These are phyloP conservation scores for Mythimna ferrago DNA, from an alignment of 2,888 invertebrate genomes.

Conservation along the genomic window DNA sequence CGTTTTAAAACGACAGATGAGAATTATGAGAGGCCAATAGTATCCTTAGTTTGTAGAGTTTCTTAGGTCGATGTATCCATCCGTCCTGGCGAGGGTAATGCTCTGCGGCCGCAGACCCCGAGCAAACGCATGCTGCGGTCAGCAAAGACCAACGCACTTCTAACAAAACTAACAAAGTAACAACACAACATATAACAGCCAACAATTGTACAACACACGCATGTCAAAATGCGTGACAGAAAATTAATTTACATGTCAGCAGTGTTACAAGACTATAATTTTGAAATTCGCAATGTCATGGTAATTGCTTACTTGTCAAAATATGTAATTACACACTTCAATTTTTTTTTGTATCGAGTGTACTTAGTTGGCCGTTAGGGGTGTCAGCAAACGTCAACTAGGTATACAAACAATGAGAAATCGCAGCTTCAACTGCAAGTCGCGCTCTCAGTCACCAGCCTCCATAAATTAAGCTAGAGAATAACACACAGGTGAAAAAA, in stretches of 20 bases:
- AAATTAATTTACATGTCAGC: slow-evolving; percentile 56
- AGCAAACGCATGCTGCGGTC: slow-evolving; percentile 67
- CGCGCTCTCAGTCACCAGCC: slow-evolving; percentile 71
- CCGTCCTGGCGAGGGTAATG: slow-evolving; percentile 68
- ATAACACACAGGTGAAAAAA: slow-evolving; percentile 84
- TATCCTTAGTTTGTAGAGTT: slow-evolving; percentile 21
- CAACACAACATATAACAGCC: slow-evolving; percentile 25
- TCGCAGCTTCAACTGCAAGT: slow-evolving; percentile 68
- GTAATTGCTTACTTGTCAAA: slow-evolving; percentile 42
- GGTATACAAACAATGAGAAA: slow-evolving; percentile 67
- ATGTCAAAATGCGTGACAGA: slow-evolving; percentile 37
- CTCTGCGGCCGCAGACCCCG: slow-evolving; percentile 65
- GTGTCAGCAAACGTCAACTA: slow-evolving; percentile 42
- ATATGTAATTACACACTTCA: slow-evolving; percentile 42
- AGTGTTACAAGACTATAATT: slow-evolving; percentile 33
- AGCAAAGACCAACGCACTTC: slow-evolving; percentile 50
- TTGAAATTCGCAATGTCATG: slow-evolving; percentile 50
- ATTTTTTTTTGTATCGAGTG: slow-evolving; percentile 38
- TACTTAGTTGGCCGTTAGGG: slow-evolving; percentile 24
- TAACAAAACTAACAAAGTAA: slow-evolving; percentile 49
- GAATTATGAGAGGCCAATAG: not conserved
- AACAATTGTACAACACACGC: slow-evolving; percentile 18
- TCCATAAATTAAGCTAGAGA: slow-evolving; percentile 87
- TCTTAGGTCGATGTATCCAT: slow-evolving; percentile 54
- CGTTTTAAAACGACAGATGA: too few species aligned